Conservation (phyloP, 2,797 vertebrate species). For the Phalanger gymnotis region DNA sequence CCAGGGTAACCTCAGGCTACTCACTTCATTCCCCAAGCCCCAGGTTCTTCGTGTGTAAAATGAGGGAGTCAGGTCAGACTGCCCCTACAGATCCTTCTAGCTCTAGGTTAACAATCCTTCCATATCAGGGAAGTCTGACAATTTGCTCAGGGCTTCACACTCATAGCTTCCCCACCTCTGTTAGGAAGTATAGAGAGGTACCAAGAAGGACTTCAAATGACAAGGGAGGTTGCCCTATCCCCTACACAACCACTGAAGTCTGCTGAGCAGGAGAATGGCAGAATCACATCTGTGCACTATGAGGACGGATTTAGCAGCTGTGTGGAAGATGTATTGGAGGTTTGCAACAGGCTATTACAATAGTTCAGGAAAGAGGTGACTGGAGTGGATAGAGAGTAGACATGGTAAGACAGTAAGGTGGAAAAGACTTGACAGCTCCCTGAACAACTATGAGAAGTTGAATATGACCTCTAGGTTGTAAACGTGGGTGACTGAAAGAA, state of each 20-base stretch:
- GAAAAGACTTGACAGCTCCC: neutral
- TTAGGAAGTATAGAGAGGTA: neutral
- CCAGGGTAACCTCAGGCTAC: neutral
- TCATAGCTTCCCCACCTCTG: neutral
- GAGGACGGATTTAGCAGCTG: neutral
- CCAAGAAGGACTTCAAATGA: neutral
- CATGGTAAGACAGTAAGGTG: neutral
- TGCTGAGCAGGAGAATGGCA: neutral
- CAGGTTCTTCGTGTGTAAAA: slow-evolving; percentile 6
- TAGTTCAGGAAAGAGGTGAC: neutral
- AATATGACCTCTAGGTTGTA: neutral
- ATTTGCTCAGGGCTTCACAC: neutral
- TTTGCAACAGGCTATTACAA: neutral
- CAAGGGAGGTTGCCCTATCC: neutral
- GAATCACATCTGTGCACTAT: neutral
- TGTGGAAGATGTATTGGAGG: neutral
- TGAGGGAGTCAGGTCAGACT: neutral
- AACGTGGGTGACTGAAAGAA: neutral
- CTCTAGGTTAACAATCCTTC: slow-evolving; percentile 15
- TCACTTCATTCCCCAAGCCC: neutral
- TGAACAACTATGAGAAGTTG: neutral
- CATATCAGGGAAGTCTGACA: neutral
- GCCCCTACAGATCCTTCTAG: neutral
- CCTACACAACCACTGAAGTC: neutral
- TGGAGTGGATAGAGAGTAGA: neutral